Evolutionary conservation across 2,113 vertebrate genomes (phyloP), one percentile per base, ranked within the genome.

Genomic region (Psammodynastes pulverulentus): DNA sequence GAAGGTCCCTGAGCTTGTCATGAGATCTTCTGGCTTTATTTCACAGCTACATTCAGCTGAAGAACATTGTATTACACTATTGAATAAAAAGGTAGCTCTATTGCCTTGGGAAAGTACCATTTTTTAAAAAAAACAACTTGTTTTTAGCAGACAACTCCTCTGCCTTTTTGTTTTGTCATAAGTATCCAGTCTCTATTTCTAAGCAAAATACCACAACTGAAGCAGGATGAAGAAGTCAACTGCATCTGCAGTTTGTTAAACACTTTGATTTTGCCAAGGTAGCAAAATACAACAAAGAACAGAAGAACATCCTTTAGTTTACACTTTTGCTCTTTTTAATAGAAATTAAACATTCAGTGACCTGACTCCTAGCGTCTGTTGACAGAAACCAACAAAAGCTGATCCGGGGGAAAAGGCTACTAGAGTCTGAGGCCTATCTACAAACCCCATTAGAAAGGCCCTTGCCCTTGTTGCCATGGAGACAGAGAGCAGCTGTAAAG

Each of bases 391-490:
- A 85, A 79, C 58, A 52, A 88, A 86, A 86, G 19, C 26, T 89
- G 45, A 53, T 87, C 49, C 34, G 21, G 72, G 15, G 3, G 15
- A 48, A n/a, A 53, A 34, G 52, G 2, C 39, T 19, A 43, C 15
- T 51, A 48, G 84, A 34, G 62, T 48, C 9, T 92, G 92, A 94
- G 94, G 92, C 93, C 89, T 86, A 79, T 94, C 91, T 92, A 6
- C 51, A 62, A 93, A 94, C 84, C 95, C 84, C 39, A 43, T 94
- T 88, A 94, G 95, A 96, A 84, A 92, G 95, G 92, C 94, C 95
- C 95, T 96, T 94, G 95, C 93, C 95, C 93, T 93, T 92, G 96
- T 97, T 95, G 89, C 95, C 93, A 96, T 96, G 93, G 96, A 95
- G 93, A 96, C 95, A 95, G 96, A 95, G 95, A 92, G 96, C 96